These are phyloP conservation scores for Altica lythri DNA, from an alignment of 2,888 invertebrate species.

Conservation along the genomic window DNA sequence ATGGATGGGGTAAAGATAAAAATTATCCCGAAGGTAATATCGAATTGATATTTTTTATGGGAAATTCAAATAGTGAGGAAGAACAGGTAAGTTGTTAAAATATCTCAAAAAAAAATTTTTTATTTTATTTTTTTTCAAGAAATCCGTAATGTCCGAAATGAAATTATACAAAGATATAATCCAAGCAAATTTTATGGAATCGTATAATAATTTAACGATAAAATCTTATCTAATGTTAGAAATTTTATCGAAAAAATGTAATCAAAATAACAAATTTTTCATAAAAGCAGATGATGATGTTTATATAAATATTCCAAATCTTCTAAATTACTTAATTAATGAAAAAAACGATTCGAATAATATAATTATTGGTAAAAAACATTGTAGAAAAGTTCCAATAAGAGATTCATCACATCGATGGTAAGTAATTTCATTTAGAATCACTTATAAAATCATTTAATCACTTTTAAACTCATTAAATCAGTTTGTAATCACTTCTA, in stretches of 20 bases:
- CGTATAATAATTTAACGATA: conserved; percentile 84
- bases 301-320: conserved; percentile 70
- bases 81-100: not conserved
- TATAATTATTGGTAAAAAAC: conserved; percentile 75
- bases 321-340: conserved; percentile 41
- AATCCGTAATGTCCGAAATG: conserved; percentile 69
- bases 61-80: conserved; percentile 53
- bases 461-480: no score
- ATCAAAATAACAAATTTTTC: conserved; percentile 63
- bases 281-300: conserved; percentile 89
- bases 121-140: conserved; percentile 56
- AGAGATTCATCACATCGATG: conserved; percentile 77
- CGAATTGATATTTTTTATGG: conserved; percentile 56
- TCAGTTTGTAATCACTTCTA: no score
- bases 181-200: conserved; percentile 81
- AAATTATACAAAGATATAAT: conserved; percentile 75
- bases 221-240: conserved; percentile 86
- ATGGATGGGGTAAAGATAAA: conserved; percentile 68
- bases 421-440: no score
- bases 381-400: conserved; percentile 77
- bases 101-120: not conserved
- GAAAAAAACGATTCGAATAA: conserved; percentile 51
- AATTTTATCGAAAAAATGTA: conserved; percentile 74
- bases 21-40: conserved; percentile 37
- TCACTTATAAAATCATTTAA: no score